Percentiles rank a stretch among this genome's conserved stretches.
These are phyloP conservation scores for Thryonomys swinderianus DNA, from an alignment of 2,113 vertebrate genomes.

Conservation along the genomic window DNA sequence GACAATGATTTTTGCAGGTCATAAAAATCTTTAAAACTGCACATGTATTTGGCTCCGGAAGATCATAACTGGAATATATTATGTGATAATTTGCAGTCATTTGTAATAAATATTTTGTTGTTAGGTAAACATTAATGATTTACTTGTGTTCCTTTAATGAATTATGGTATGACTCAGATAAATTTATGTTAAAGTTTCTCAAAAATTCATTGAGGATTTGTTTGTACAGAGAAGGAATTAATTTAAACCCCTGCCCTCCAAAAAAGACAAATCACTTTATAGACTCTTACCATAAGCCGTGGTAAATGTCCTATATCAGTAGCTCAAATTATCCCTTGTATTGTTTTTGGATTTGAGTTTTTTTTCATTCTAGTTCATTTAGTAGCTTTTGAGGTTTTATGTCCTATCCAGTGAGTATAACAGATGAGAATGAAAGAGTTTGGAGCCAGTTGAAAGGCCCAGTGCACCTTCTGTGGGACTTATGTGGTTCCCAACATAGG, in stretches of 20 bases:
- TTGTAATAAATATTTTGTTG: constrained; percentile 19
- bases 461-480: background rate
- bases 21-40: background rate
- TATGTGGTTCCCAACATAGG: background rate
- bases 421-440: background rate
- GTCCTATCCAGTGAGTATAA: background rate
- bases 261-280: background rate
- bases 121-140: background rate
- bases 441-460: background rate
- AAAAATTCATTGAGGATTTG: background rate
- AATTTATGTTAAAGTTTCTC: background rate
- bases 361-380: background rate
- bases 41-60: background rate
- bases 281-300: background rate
- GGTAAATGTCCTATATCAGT: background rate
- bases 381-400: background rate
- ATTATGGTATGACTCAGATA: background rate
- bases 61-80: background rate
- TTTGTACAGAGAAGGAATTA: constrained; percentile 3
- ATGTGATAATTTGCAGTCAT: background rate
- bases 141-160: background rate
- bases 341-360: background rate
- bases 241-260: background rate
- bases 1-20: background rate
- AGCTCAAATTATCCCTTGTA: background rate